phyloP scores from a whole-genome alignment of 2,113 vertebrate species.

The Orthonyx spaldingii region DNA sequence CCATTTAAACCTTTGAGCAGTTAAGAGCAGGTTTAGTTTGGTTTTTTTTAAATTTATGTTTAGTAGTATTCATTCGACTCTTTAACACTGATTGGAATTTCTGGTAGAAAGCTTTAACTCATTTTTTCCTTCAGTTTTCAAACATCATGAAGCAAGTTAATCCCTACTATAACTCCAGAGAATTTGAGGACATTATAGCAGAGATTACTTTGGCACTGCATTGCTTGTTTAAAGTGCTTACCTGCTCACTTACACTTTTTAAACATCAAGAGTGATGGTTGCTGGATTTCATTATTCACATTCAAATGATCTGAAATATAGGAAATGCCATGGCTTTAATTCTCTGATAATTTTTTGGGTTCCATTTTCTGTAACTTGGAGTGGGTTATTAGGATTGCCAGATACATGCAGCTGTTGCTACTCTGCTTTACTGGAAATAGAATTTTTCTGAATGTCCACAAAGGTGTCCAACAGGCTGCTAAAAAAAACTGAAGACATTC shows the following conservation, averaged over 20 bases:
- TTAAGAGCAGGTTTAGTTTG: not conserved
- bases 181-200: not conserved
- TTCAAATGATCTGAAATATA: not conserved
- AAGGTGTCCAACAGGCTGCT: not conserved
- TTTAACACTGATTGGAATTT: not conserved
- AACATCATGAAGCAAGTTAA: constrained; percentile 5
- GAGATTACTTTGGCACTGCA: not conserved
- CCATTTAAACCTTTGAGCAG: not conserved
- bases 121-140: not conserved
- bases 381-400: not conserved
- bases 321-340: not conserved
- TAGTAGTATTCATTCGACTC: not conserved
- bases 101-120: not conserved
- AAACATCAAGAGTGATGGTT: not conserved
- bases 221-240: not conserved
- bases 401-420: not conserved
- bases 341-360: not conserved
- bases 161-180: not conserved
- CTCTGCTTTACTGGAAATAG: not conserved
- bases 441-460: not conserved
- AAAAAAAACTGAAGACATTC: not conserved
- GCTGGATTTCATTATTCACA: not conserved
- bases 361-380: not conserved
- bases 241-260: not conserved
- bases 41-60: not conserved